Evolutionary conservation across 2,113 vertebrate genomes (phyloP).

Genomic region (Puntigrus tetrazona): DNA sequence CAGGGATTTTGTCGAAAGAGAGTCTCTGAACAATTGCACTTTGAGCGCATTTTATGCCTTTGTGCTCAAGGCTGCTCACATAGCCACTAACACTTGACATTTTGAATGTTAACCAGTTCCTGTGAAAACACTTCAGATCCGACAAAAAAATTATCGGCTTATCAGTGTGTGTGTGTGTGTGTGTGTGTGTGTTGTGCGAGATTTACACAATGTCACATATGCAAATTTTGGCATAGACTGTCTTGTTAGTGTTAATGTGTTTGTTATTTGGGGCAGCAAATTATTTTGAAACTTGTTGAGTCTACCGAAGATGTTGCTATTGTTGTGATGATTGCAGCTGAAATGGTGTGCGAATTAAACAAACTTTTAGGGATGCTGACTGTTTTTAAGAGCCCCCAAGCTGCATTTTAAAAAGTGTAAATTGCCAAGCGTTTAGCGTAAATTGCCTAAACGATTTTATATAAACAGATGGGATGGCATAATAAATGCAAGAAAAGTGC

Average conservation of each 20-base stretch:
- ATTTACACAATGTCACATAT: background rate
- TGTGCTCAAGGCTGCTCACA: conserved; percentile 17
- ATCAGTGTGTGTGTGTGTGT: no score
- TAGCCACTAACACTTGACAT: conserved; percentile 25
- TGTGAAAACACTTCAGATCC: conserved; percentile 11
- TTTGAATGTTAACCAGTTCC: conserved; percentile 14
- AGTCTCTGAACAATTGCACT: background rate
- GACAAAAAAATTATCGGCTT: background rate
- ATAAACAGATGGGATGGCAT: no score
- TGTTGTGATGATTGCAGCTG: background rate
- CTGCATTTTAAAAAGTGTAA: no score
- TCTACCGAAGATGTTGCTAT: background rate
- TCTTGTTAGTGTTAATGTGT: conserved; percentile 4
- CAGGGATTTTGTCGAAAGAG: background rate
- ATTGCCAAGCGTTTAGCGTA: no score
- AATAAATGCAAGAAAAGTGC: no score
- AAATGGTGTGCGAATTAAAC: background rate
- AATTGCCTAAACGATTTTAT: no score
- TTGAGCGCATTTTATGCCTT: conserved; percentile 6
- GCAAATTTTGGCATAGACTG: background rate
- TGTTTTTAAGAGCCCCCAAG: background rate
- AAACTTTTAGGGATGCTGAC: background rate
- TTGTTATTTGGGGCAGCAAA: background rate
- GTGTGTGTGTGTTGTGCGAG: background rate
- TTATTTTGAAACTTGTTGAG: background rate